Percentiles rank a stretch among this genome's conserved stretches.
These are phyloP conservation scores for Syngnathus acus DNA, from an alignment of 2,797 vertebrate species.

Conservation along the genomic window DNA sequence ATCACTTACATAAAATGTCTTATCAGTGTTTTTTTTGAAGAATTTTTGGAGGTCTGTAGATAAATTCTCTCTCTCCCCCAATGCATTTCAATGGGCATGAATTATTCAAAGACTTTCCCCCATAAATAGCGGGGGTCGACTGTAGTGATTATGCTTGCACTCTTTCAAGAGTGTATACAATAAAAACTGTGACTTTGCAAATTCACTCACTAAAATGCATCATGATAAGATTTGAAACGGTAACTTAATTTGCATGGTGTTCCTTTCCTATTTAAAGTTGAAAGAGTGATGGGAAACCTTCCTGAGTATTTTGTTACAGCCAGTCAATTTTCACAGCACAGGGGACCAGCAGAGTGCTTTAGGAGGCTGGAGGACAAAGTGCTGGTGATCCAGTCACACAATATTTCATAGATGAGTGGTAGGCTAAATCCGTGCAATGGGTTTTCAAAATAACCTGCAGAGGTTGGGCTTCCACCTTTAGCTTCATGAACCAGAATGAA, in stretches of 20 bases:
- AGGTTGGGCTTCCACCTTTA: conserved; percentile 45
- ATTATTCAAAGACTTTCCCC: no score
- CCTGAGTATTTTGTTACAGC: background rate
- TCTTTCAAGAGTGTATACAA: background rate
- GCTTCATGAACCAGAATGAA: conserved; percentile 31
- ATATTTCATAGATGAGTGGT: conserved; percentile 10
- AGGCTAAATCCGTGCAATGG: conserved; percentile 19
- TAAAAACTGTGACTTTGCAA: background rate
- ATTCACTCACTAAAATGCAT: conserved; percentile 1
- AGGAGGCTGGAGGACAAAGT: background rate
- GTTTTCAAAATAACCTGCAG: conserved; percentile 26
- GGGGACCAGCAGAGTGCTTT: background rate
- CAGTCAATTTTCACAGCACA: background rate
- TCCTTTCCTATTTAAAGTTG: background rate
- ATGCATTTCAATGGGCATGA: no score
- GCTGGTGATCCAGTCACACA: conserved; percentile 9
- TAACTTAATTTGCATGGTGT: conserved; percentile 5
- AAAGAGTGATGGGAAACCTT: background rate
- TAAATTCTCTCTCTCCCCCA: no score
- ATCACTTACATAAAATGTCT: no score
- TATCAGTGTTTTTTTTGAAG: no score
- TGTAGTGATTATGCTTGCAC: background rate
- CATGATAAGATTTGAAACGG: conserved; percentile 11
- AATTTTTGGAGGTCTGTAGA: no score
- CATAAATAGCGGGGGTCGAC: no score